Conservation (phyloP, 1,140 invertebrate genomes). For the Lasaia peninsularis region DNA sequence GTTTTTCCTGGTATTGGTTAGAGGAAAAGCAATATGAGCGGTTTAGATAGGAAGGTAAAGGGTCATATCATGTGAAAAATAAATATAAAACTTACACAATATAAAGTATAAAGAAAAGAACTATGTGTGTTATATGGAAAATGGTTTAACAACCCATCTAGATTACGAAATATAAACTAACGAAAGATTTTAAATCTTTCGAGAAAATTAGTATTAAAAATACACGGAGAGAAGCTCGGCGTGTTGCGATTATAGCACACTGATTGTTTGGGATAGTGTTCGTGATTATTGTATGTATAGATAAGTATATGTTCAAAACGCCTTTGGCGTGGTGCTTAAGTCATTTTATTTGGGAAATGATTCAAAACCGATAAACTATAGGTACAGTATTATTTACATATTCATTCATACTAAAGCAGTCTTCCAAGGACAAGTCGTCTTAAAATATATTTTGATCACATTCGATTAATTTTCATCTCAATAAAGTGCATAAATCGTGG, state of each 20-base stretch:
- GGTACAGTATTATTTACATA: constrained; percentile 64
- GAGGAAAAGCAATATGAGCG: constrained; percentile 61
- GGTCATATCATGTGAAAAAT: constrained; percentile 72
- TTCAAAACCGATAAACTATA: constrained; percentile 51
- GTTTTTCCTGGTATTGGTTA: constrained; percentile 37
- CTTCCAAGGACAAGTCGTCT: constrained; percentile 59
- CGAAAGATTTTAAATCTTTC: constrained; percentile 70
- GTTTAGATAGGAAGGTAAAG: constrained; percentile 48
- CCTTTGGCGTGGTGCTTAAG: constrained; percentile 70
- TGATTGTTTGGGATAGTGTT: constrained; percentile 35
- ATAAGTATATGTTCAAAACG: constrained; percentile 48
- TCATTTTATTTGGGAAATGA: constrained; percentile 61
- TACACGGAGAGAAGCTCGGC: constrained; percentile 33
- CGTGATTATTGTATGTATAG: constrained; percentile 38
- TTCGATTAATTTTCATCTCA: constrained; percentile 23
- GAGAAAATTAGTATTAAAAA: constrained; percentile 65
- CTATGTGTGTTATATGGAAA: constrained; percentile 54
- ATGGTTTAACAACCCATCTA: constrained; percentile 45
- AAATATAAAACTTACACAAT: constrained; percentile 51
- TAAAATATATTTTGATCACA: constrained; percentile 34
- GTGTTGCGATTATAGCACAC: constrained; percentile 11
- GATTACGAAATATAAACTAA: constrained; percentile 53
- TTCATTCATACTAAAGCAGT: constrained; percentile 58
- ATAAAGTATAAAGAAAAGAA: constrained; percentile 53
- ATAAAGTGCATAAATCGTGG: constrained; percentile 14